These are phyloP conservation scores for Chamaea fasciata DNA, from an alignment of 2,113 vertebrate genomes.

Conservation along the genomic window DNA sequence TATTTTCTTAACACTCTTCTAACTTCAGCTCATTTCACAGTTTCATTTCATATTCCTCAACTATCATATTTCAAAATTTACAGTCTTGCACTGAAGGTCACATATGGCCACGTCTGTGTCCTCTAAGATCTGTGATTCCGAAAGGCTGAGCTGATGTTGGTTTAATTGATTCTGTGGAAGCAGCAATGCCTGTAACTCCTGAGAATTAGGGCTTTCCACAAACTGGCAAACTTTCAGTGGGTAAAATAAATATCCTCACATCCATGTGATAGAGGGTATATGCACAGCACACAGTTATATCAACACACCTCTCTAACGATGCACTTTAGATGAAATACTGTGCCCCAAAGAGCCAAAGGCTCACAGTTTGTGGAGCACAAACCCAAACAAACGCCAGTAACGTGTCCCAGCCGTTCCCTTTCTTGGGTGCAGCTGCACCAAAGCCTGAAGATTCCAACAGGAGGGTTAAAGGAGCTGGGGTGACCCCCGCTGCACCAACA, in stretches of 20 bases:
- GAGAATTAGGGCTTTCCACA: background rate
- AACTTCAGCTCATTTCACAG: background rate
- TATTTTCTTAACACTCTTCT: background rate
- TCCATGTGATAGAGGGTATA: background rate
- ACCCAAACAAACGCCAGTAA: background rate
- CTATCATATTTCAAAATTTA: background rate
- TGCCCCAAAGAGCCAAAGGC: background rate
- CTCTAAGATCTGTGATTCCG: background rate
- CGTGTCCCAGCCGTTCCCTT: rapidly evolving
- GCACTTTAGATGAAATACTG: background rate
- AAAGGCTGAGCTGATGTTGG: background rate
- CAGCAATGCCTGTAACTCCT: background rate
- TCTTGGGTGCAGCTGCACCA: background rate
- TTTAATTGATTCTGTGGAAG: constrained; percentile 27
- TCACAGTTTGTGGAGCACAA: background rate
- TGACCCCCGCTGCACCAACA: background rate
- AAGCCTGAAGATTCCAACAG: background rate
- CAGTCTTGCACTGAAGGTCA: background rate
- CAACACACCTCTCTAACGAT: background rate
- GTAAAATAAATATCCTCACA: background rate
- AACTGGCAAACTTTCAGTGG: background rate
- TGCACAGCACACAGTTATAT: background rate
- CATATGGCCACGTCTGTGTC: background rate
- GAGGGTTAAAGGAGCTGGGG: background rate
- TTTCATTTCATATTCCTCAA: background rate